phyloP scores from a whole-genome alignment of 2,113 vertebrate genomes.

The Bos indicus region DNA sequence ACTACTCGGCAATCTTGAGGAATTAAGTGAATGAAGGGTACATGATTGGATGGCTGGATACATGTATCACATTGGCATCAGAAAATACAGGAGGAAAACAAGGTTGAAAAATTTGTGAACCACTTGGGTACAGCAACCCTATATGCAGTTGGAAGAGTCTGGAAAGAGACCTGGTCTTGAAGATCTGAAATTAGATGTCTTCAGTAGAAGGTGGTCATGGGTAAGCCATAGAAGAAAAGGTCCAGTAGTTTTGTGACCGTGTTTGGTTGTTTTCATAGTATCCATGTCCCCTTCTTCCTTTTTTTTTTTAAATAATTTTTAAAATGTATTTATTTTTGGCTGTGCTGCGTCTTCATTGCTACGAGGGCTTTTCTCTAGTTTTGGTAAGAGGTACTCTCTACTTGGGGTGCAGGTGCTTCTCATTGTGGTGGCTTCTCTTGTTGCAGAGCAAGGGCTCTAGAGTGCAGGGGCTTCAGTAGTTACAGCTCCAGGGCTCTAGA shows the following conservation, averaged over 20 bases:
- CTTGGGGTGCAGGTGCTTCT: not conserved
- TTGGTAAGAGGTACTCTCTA: not conserved
- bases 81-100: not conserved
- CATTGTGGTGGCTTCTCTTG: not conserved
- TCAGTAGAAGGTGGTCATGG: not conserved
- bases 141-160: not conserved
- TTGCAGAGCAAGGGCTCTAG: not conserved
- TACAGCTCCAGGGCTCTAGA: not conserved
- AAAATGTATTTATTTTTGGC: not conserved
- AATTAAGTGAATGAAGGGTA: not conserved
- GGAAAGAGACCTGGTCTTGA: not conserved
- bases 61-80: not conserved
- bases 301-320: not conserved
- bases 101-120: not conserved
- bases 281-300: not conserved
- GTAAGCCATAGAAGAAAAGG: not conserved
- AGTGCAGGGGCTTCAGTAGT: not conserved
- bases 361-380: not conserved
- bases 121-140: not conserved
- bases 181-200: not conserved
- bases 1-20: not conserved
- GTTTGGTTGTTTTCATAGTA: not conserved
- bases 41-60: not conserved
- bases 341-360: not conserved
- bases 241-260: not conserved